A percentile compares a stretch with the other conserved stretches of the same genome.
Evolutionary conservation across 2,888 invertebrate species (phyloP).

Genomic region (Dexiosoma caninum): DNA sequence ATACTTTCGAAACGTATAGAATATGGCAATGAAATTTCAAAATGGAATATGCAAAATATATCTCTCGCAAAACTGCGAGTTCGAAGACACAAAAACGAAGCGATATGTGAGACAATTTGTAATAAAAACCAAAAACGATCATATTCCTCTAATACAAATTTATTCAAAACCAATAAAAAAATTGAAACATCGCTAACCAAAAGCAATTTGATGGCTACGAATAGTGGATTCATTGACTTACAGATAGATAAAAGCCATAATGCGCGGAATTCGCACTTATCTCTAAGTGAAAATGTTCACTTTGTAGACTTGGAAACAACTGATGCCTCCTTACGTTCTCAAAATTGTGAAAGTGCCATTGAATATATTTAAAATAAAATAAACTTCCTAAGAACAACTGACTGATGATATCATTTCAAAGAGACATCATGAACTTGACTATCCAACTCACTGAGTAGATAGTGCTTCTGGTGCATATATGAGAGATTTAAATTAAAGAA

Average conservation of each 20-base stretch:
- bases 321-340: not conserved
- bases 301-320: not conserved
- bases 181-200: not conserved
- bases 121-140: not conserved
- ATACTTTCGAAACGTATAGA: conserved; percentile 67
- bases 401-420: too few species aligned
- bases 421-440: too few species aligned
- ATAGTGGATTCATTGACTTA: not conserved
- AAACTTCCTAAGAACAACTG: too few species aligned
- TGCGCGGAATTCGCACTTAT: not conserved
- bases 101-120: not conserved
- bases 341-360: conserved; percentile 18
- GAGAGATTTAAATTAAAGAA: too few species aligned
- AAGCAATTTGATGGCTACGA: not conserved
- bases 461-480: too few species aligned
- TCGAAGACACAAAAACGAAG: not conserved
- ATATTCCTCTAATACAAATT: not conserved
- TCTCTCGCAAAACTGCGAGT: not conserved
- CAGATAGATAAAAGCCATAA: not conserved
- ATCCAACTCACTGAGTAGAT: too few species aligned
- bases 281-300: conserved; percentile 13
- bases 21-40: conserved; percentile 71
- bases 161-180: not conserved
- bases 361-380: too few species aligned
- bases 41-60: conserved; percentile 68